Conservation (phyloP, 2,888 invertebrate species). For the Netelia inedita region DNA sequence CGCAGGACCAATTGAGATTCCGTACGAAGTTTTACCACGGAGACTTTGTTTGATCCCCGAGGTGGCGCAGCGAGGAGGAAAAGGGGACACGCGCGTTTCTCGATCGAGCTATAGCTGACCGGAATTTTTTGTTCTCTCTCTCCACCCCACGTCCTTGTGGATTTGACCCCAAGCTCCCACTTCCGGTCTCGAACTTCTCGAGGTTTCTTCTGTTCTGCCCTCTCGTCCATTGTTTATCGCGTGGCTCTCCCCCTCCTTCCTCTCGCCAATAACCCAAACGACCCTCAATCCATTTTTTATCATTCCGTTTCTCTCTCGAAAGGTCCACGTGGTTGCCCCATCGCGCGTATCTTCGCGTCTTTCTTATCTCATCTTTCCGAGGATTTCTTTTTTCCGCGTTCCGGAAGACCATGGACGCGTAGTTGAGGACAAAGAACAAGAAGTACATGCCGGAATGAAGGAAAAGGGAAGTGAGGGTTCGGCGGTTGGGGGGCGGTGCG, state of each 20-base stretch:
- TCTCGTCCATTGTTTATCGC: too few species aligned
- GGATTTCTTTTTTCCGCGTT: too few species aligned
- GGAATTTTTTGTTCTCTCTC: conserved; percentile 29
- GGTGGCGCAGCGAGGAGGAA: background rate
- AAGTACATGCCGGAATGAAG: background rate
- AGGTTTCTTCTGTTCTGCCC: too few species aligned
- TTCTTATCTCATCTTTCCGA: background rate
- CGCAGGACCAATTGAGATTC: conserved; percentile 36
- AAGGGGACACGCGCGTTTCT: background rate
- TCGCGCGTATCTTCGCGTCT: background rate
- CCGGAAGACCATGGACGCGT: background rate
- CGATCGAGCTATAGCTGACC: conserved; percentile 28
- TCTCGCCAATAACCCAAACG: conserved; percentile 25
- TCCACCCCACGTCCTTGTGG: background rate
- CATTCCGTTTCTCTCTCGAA: background rate
- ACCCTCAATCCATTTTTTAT: conserved; percentile 31
- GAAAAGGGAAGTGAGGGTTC: conserved; percentile 35
- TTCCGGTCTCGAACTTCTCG: conserved; percentile 23
- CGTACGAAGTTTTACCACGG: conserved; percentile 7
- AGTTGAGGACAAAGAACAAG: conserved; percentile 1
- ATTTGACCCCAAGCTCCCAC: conserved; percentile 30
- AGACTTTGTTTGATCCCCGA: conserved; percentile 32
- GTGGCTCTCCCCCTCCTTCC: too few species aligned
- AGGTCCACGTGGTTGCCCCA: too few species aligned
- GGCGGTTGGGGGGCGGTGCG: conserved; percentile 24